phyloP scores from a whole-genome alignment of 2,888 invertebrate species.

The Scelioninae gen. 1 region DNA sequence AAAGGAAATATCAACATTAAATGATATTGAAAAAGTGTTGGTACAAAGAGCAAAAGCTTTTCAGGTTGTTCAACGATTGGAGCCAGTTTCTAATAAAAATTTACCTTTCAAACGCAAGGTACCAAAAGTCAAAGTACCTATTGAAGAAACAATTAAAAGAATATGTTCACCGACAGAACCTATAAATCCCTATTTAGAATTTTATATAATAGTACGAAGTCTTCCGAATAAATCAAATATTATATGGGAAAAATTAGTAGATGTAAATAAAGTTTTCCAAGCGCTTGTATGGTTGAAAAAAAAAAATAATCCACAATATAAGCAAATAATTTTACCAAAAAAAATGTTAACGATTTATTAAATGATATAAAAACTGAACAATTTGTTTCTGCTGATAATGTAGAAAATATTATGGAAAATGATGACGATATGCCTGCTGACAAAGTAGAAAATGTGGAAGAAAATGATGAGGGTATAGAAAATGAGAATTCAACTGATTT shows the following conservation, averaged over 20 bases:
- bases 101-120: constrained; percentile 9
- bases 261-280: constrained; percentile 13
- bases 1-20: constrained; percentile 33
- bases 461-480: background rate
- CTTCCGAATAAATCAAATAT: constrained; percentile 17
- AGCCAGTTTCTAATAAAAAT: constrained; percentile 18
- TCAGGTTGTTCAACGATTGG: constrained; percentile 72
- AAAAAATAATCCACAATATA: constrained; percentile 3
- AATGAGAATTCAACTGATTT: background rate
- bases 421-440: background rate
- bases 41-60: constrained; percentile 49
- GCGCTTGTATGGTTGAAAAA: constrained; percentile 5
- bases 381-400: background rate
- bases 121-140: constrained; percentile 20
- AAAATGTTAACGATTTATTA: constrained; percentile 2
- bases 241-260: constrained; percentile 26
- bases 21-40: constrained; percentile 52
- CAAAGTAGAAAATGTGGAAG: background rate
- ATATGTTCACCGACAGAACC: constrained; percentile 73
- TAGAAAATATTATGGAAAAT: too few relatives aligned
- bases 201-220: constrained; percentile 22
- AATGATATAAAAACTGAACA: background rate
- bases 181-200: constrained; percentile 69
- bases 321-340: constrained; percentile 5
- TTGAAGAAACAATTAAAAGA: constrained; percentile 76